phyloP scores from a whole-genome alignment of 2,113 vertebrate species.

The Illadopsis cleaveri region DNA sequence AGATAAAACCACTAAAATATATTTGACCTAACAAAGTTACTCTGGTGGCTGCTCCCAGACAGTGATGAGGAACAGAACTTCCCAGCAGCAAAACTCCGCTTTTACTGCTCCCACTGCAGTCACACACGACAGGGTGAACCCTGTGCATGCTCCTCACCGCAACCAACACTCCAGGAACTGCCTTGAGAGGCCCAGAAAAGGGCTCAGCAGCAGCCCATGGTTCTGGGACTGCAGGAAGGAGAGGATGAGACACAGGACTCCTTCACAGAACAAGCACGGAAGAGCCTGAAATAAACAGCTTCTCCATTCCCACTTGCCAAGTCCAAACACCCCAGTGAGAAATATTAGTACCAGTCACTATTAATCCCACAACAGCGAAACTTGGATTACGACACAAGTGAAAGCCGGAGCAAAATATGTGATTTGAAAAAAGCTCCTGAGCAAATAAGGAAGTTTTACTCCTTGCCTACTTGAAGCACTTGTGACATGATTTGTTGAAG shows the following conservation, averaged over 20 bases:
- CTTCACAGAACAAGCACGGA: not conserved
- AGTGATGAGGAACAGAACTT: not conserved
- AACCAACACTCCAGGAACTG: not conserved
- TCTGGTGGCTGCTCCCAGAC: not conserved
- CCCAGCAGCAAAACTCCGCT: not conserved
- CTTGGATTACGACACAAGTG: not conserved
- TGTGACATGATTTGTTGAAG: not conserved
- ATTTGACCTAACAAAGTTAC: not conserved
- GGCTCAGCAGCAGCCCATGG: not conserved
- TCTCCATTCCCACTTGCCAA: not conserved
- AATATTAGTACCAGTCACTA: not conserved
- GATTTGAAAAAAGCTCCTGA: not conserved
- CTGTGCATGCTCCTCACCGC: fast-evolving
- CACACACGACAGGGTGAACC: fast-evolving
- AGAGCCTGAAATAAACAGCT: not conserved
- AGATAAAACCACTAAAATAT: not conserved
- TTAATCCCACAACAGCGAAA: not conserved
- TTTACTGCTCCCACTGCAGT: not conserved
- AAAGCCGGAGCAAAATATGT: not conserved
- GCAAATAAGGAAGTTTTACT: conserved; percentile 45
- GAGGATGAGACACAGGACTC: not conserved
- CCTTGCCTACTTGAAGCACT: not conserved
- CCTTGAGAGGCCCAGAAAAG: not conserved
- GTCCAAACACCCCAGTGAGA: not conserved
- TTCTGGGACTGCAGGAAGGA: not conserved